These are phyloP conservation scores for Dicyrtoma fusca DNA, from an alignment of 2,888 invertebrate species.

Conservation along the genomic window DNA sequence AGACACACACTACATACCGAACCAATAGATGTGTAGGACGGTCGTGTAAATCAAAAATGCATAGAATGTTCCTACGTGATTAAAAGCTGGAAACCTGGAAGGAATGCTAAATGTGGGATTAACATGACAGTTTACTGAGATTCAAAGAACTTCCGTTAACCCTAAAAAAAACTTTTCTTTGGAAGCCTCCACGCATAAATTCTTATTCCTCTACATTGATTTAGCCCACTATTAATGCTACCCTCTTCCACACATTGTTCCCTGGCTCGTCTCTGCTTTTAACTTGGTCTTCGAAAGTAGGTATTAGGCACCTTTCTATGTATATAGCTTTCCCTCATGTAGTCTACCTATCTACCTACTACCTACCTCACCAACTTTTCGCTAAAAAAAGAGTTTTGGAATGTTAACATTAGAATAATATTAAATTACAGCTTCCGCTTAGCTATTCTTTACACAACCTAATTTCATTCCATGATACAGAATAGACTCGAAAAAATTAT, in stretches of 20 bases:
- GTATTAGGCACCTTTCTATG: not conserved
- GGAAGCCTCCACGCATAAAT: conserved; percentile 12
- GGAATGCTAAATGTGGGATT: conserved; percentile 27
- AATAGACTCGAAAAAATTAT: too few species aligned
- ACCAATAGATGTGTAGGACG: too few species aligned
- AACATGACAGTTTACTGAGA: conserved; percentile 31
- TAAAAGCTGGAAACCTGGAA: conserved; percentile 26
- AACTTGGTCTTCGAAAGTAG: not conserved
- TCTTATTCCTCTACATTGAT: conserved; percentile 3
- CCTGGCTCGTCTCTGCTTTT: too few species aligned
- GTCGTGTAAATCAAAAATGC: conserved; percentile 26
- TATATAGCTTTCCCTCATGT: not conserved
- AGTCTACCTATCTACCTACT: not conserved
- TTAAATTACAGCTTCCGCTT: not conserved
- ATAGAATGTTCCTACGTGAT: conserved; percentile 26
- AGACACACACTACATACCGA: too few species aligned
- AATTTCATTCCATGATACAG: too few species aligned
- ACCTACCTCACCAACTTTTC: not conserved
- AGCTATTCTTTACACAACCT: too few species aligned
- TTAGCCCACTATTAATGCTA: too few species aligned
- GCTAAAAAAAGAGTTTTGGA: not conserved
- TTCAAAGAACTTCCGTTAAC: conserved; percentile 14
- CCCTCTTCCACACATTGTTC: too few species aligned
- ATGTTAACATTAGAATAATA: not conserved
- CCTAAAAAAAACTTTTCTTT: conserved; percentile 18